Evolutionary conservation across 1,140 invertebrate genomes (phyloP), one percentile per base, ranked within the genome.

Genomic region (Drosophila santomea): DNA sequence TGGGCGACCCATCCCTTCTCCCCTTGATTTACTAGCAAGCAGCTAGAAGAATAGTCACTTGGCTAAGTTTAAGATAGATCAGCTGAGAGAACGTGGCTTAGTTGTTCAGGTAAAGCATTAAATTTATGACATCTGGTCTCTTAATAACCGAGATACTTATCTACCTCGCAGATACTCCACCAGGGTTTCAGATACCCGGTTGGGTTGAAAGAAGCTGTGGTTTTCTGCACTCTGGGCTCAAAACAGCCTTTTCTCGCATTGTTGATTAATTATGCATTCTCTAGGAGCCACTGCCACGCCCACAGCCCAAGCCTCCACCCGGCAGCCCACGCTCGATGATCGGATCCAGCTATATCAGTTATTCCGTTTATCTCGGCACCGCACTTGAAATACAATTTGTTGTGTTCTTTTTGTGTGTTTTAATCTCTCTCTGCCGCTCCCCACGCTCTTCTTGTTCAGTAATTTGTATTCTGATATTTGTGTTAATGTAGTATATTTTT

Each of bases 391-490:
- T 57, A 43, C 28, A 43, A 20, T 39, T 39, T 85, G 54, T 63
- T 64, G 45, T 48, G 36, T 54, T 60, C 45, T 20, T 61, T 81
- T 64, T 59, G 41, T 61, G 54, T 75, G 43, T 38, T 55, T 73
- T 77, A 25, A 55, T 43, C 52, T 78, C 59, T 56, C 58, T 54
- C 52, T 50, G 6, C 54, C 73, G 62, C 78, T 43, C 71, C 66
- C 61, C 64, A 48, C 47, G 32, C 56, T 72, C 47, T 61, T 41
- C 50, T 78, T 73, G 73, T 59, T 43, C 60, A 54, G 55, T 72
- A 72, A 77, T 81, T 81, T 89, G 77, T 90, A 82, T 90, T 81
- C 64, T 68, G 69, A 78, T 89, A 80, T 89, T 86, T 67, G 78
- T 77, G 63, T 74, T 80, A 79, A 77, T 80, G 81, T 64, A 80